These are phyloP conservation scores for Pristionchus maxplancki DNA, from an alignment of 2,888 invertebrate genomes.

Conservation along the genomic window DNA sequence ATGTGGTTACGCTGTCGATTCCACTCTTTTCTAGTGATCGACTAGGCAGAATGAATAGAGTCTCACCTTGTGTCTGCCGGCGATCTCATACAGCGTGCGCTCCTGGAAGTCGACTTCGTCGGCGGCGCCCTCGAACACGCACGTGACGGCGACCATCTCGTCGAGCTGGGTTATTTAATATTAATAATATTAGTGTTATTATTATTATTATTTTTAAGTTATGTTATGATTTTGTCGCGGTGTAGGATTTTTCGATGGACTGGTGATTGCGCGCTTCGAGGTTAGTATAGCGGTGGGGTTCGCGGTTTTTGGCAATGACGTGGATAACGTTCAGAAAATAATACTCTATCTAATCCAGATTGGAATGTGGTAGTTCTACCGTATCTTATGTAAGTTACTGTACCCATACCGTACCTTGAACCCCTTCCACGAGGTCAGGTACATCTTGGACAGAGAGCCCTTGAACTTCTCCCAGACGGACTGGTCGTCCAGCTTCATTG, in stretches of 20 bases:
- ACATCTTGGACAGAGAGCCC: slow-evolving; percentile 89
- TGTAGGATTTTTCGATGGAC: background rate
- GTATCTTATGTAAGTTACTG: too few relatives aligned
- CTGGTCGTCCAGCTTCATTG: slow-evolving; percentile 74
- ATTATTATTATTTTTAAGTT: background rate
- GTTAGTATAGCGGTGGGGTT: too few relatives aligned
- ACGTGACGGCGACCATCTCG: slow-evolving; percentile 91
- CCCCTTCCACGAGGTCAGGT: slow-evolving; percentile 91
- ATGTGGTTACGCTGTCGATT: too few relatives aligned
- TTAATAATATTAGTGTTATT: background rate
- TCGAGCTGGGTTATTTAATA: slow-evolving; percentile 79
- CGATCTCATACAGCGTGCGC: slow-evolving; percentile 87
- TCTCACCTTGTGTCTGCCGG: slow-evolving; percentile 79
- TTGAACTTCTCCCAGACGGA: slow-evolving; percentile 81
- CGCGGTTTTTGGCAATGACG: too few relatives aligned
- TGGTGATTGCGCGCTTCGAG: background rate
- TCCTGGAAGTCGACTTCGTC: slow-evolving; percentile 87
- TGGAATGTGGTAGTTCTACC: too few relatives aligned
- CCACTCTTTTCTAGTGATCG: too few relatives aligned
- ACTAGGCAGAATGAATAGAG: too few relatives aligned
- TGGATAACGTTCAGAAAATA: too few relatives aligned
- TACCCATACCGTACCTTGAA: slow-evolving; percentile 82
- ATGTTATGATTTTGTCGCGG: background rate
- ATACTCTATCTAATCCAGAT: too few relatives aligned
- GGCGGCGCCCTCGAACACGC: slow-evolving; percentile 89